These are phyloP conservation scores for Muscina levida DNA, from an alignment of 2,888 invertebrate genomes.

Conservation along the genomic window DNA sequence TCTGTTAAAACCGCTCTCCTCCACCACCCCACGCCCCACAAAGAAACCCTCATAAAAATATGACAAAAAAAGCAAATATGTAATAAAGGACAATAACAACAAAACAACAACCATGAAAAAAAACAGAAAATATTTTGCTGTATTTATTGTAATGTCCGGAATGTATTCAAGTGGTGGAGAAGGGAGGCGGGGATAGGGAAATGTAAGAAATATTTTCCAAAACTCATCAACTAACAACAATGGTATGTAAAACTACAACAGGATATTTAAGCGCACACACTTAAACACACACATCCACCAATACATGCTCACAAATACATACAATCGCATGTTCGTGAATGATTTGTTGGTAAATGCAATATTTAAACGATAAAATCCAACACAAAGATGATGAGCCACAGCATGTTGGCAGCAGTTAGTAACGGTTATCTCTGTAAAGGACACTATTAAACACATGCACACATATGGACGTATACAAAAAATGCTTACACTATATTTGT, in stretches of 20 bases:
- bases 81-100: slow-evolving; percentile 25
- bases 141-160: slow-evolving; percentile 2
- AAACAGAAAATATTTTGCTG: slow-evolving; percentile 3
- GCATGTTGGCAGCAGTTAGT: slow-evolving; percentile 23
- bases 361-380: slow-evolving; percentile 8
- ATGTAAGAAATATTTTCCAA: not conserved
- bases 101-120: not conserved
- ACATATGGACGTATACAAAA: not conserved
- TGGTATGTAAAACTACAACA: slow-evolving; percentile 2
- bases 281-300: not conserved
- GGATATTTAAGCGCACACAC: not conserved
- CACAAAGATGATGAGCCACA: not conserved
- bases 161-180: not conserved
- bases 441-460: slow-evolving; percentile 10
- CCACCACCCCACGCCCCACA: too few relatives aligned
- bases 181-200: not conserved
- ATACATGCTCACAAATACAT: slow-evolving; percentile 1
- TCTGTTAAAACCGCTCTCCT: too few relatives aligned
- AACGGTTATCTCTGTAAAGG: slow-evolving; percentile 31
- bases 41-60: slow-evolving; percentile 22
- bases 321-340: not conserved
- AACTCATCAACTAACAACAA: slow-evolving; percentile 13
- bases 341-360: not conserved
- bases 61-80: slow-evolving; percentile 22
- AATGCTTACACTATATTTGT: not conserved